These are phyloP conservation scores for Lithophane socia DNA, from an alignment of 2,888 invertebrate species.

Conservation along the genomic window DNA sequence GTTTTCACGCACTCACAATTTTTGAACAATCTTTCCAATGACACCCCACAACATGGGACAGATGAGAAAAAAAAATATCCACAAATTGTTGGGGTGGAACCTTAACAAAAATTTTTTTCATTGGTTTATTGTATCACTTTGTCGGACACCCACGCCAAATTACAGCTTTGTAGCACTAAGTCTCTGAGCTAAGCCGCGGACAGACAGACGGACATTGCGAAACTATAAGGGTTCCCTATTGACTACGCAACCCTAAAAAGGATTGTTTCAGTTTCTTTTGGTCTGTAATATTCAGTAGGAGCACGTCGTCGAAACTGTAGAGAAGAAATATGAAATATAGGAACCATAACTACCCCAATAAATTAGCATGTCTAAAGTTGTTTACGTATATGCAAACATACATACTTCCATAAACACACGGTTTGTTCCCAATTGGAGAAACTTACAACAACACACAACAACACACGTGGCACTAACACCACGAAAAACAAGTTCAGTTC, in stretches of 20 bases:
- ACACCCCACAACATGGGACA: no score
- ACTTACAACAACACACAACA: not conserved
- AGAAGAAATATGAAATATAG: not conserved
- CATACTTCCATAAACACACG: not conserved
- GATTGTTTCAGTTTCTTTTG: not conserved
- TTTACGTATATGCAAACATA: not conserved
- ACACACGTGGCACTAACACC: not conserved
- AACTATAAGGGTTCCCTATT: no score
- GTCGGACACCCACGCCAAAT: no score
- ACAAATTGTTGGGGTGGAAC: no score
- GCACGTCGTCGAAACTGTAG: not conserved
- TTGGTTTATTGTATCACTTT: no score
- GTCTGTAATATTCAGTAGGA: not conserved
- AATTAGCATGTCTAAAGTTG: not conserved
- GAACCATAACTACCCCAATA: not conserved
- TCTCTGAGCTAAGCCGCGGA: no score
- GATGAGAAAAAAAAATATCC: no score
- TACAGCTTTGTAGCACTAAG: no score
- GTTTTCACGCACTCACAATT: no score
- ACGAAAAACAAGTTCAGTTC: not conserved
- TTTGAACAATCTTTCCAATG: no score
- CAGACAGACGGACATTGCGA: no score
- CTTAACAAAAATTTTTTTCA: no score
- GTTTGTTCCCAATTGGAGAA: not conserved
- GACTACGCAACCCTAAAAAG: not conserved